These are phyloP conservation scores for Zaprionus lineosus DNA, from an alignment of 2,888 invertebrate genomes.

Conservation along the genomic window DNA sequence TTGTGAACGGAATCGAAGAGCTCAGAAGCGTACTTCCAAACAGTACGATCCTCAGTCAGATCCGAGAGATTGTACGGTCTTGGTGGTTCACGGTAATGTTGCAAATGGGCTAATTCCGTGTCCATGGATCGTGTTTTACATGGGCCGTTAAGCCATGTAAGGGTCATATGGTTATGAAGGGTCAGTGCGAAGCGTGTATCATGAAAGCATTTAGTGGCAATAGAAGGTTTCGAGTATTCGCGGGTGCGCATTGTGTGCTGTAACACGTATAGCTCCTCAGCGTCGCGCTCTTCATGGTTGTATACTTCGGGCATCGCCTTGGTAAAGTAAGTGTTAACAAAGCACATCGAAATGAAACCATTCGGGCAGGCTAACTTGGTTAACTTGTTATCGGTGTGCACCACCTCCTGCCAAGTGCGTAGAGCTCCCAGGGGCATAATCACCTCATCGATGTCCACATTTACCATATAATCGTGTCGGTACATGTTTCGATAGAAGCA, in stretches of 20 bases:
- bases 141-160: conserved; percentile 87
- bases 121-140: conserved; percentile 32
- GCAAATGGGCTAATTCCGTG: conserved; percentile 61
- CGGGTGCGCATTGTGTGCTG: conserved; percentile 92
- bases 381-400: conserved; percentile 72
- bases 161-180: conserved; percentile 93
- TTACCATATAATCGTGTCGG: conserved; percentile 91
- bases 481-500: conserved; percentile 95
- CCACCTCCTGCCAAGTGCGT: conserved; percentile 82
- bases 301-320: conserved; percentile 83
- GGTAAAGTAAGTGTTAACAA: conserved; percentile 93
- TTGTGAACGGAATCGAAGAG: no score
- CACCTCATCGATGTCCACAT: conserved; percentile 95
- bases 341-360: conserved; percentile 86
- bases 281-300: conserved; percentile 54
- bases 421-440: conserved; percentile 87
- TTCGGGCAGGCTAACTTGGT: conserved; percentile 24
- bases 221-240: conserved; percentile 93
- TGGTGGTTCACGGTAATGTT: conserved; percentile 63
- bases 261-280: conserved; percentile 89
- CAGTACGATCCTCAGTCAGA: conserved; percentile 51
- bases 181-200: conserved; percentile 92
- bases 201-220: conserved; percentile 95
- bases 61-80: conserved; percentile 29
- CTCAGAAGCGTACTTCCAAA: conserved; percentile 60